A percentile compares a stretch with the other conserved stretches of the same genome.
Evolutionary conservation across 2,113 vertebrate genomes (phyloP).

Genomic region (Hymenochirus boettgeri): DNA sequence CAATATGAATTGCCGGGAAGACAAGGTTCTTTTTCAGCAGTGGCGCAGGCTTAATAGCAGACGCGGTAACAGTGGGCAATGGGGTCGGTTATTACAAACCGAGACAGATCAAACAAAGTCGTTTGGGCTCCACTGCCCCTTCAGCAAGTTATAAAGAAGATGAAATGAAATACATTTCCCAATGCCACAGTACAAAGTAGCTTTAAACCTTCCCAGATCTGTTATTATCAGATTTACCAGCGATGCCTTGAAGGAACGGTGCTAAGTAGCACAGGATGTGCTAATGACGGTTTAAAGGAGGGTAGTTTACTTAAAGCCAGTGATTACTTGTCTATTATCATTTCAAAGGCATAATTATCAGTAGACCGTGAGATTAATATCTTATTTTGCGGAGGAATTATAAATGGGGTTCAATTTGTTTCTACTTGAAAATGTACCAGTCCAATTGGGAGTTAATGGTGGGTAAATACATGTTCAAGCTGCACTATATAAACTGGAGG

Average conservation of each 20-base stretch:
- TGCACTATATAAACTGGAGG: no score
- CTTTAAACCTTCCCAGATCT: not conserved
- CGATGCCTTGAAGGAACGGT: conserved; percentile 1
- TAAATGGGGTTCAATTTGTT: no score
- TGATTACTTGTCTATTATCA: no score
- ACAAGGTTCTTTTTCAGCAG: conserved; percentile 24
- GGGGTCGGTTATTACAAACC: conserved; percentile 18
- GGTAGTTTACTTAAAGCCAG: no score
- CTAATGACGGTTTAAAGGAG: conserved; percentile 7
- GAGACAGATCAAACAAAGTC: conserved; percentile 23
- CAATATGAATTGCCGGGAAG: conserved; percentile 23
- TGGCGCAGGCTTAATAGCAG: conserved; percentile 8
- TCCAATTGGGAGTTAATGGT: no score
- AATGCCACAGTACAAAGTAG: conserved; percentile 10
- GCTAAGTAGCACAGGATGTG: not conserved
- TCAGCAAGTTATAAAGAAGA: conserved; percentile 18
- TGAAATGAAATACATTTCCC: not conserved
- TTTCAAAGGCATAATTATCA: no score
- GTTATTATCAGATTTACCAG: conserved; percentile 30
- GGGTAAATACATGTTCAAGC: no score
- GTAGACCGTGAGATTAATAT: no score
- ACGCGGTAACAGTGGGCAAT: conserved; percentile 4
- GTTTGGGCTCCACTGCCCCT: conserved; percentile 11
- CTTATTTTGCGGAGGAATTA: no score
- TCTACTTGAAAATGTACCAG: no score